phyloP scores from a whole-genome alignment of 2,888 invertebrate species.

The Drosophila subquinaria region DNA sequence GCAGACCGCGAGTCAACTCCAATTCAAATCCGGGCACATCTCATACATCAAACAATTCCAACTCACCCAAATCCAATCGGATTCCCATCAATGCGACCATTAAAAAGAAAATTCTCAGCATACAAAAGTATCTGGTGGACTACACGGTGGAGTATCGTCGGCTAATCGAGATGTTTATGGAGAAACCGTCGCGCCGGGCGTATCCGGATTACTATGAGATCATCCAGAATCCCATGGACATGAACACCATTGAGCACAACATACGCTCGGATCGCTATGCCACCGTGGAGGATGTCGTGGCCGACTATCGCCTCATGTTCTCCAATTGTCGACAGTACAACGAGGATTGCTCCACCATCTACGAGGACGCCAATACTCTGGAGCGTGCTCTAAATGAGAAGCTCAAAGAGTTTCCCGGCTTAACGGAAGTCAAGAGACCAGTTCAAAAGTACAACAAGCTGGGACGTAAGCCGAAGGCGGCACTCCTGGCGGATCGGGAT shows the following conservation, averaged over 20 bases:
- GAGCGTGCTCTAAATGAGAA: constrained; percentile 94
- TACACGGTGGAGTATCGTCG: constrained; percentile 92
- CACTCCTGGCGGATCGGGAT: constrained; percentile 90
- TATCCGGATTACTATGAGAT: constrained; percentile 98
- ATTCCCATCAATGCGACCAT: constrained; percentile 85
- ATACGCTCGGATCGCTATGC: constrained; percentile 94
- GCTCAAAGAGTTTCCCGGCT: constrained; percentile 90
- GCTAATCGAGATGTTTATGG: constrained; percentile 97
- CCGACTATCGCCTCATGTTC: constrained; percentile 97
- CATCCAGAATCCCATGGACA: constrained; percentile 97
- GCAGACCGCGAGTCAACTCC: constrained; percentile 83
- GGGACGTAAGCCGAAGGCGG: constrained; percentile 85
- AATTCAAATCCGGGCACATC: constrained; percentile 63
- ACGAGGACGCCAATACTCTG: constrained; percentile 95
- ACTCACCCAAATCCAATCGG: constrained; percentile 83
- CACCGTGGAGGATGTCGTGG: constrained; percentile 93
- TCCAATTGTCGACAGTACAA: constrained; percentile 98
- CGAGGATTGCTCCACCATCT: constrained; percentile 97
- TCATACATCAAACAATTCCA: constrained; percentile 62
- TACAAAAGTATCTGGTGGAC: constrained; percentile 92
- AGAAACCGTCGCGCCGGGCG: constrained; percentile 96
- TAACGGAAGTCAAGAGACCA: constrained; percentile 86
- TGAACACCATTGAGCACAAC: constrained; percentile 96
- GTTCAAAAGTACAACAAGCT: constrained; percentile 76
- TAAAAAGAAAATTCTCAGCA: constrained; percentile 92